Evolutionary conservation across 2,888 invertebrate genomes (phyloP).

Genomic region (Dioctria linearis): DNA sequence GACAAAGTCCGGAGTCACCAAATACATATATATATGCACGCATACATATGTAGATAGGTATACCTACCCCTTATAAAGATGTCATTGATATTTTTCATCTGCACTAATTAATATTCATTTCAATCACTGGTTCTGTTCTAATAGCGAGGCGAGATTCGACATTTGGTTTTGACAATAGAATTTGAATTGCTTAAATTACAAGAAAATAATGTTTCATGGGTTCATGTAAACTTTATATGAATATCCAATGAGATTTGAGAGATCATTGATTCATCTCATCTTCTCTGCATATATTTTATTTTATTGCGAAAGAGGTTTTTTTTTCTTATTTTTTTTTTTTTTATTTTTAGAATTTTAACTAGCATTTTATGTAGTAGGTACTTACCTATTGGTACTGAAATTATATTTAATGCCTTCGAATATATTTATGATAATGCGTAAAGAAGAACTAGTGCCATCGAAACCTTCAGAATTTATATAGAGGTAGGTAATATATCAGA

Average conservation of each 20-base stretch:
- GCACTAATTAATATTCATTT: neutral
- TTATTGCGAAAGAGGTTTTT: conserved; percentile 2
- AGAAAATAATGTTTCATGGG: too few relatives aligned
- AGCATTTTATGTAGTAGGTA: neutral
- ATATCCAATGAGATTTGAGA: too few relatives aligned
- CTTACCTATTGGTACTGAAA: neutral
- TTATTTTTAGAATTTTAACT: neutral
- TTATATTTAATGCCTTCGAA: neutral
- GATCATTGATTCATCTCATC: neutral
- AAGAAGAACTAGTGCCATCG: too few relatives aligned
- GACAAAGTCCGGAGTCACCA: conserved; percentile 8
- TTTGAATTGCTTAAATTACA: neutral
- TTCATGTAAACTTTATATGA: too few relatives aligned
- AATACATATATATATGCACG: neutral
- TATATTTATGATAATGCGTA: neutral
- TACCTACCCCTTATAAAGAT: neutral
- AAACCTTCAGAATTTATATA: too few relatives aligned
- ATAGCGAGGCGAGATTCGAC: neutral
- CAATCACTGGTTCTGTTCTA: neutral
- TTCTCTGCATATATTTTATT: neutral
- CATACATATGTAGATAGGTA: too few relatives aligned
- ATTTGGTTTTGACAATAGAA: neutral
- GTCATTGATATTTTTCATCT: neutral
- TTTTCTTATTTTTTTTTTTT: too few relatives aligned
- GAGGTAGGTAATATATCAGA: neutral